Percentiles rank a stretch among this genome's conserved stretches.
Evolutionary conservation across 1,140 invertebrate genomes (phyloP).

Genomic region (Drosophila kohkoa): DNA sequence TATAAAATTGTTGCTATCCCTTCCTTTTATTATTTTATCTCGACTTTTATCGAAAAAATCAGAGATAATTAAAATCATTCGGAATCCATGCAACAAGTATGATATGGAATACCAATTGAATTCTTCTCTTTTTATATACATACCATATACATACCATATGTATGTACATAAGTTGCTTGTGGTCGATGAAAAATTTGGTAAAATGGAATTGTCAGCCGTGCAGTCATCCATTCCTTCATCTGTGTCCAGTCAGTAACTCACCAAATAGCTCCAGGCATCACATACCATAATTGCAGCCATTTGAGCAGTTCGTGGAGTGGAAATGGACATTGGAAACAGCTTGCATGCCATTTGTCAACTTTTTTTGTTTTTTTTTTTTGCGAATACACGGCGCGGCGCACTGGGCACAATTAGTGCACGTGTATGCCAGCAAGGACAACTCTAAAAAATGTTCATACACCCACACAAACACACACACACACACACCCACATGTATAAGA

Average conservation of each 20-base stretch:
- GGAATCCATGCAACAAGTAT: constrained; percentile 10
- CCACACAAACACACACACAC: constrained; percentile 35
- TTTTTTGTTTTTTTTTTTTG: constrained; percentile 53
- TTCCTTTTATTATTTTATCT: no score
- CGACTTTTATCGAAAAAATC: no score
- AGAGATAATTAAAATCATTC: no score
- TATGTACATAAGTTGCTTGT: background rate
- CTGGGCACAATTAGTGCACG: constrained; percentile 50
- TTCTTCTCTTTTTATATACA: constrained; percentile 16
- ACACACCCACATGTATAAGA: background rate
- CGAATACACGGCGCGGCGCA: constrained; percentile 40
- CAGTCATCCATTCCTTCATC: constrained; percentile 1
- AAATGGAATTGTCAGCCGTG: constrained; percentile 11
- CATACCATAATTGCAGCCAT: constrained; percentile 50
- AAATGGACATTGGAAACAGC: constrained; percentile 38
- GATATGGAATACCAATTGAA: constrained; percentile 31
- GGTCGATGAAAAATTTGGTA: constrained; percentile 6
- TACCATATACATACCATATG: no score
- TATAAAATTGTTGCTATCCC: no score
- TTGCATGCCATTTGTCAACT: constrained; percentile 52
- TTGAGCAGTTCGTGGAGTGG: constrained; percentile 50
- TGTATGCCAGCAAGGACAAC: constrained; percentile 25
- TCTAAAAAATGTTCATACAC: background rate
- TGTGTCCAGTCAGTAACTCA: constrained; percentile 15
- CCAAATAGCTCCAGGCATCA: constrained; percentile 24